A percentile compares a stretch with the other conserved stretches of the same genome.
Conservation (phyloP, 2,113 vertebrate genomes). For the Mionectes macconnelli region DNA sequence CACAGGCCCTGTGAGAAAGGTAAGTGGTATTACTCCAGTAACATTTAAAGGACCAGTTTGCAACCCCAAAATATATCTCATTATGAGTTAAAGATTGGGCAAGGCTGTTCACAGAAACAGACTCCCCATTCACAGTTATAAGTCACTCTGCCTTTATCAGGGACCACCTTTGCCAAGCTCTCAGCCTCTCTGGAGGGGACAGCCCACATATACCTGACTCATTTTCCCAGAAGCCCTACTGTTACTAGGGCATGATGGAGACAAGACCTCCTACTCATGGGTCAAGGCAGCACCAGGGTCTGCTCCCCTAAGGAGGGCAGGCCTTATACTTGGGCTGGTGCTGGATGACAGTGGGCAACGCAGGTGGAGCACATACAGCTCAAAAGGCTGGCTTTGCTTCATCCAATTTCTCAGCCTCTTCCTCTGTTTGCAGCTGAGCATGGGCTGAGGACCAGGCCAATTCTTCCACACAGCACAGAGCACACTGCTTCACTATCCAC, state of each 20-base stretch:
- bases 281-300: background rate
- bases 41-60: background rate
- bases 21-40: background rate
- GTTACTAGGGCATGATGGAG: rapidly evolving
- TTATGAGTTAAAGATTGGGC: background rate
- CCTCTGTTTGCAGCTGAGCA: background rate
- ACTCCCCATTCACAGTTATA: background rate
- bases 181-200: background rate
- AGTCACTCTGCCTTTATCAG: background rate
- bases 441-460: background rate
- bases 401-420: background rate
- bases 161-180: background rate
- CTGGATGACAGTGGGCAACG: background rate
- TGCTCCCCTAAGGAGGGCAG: background rate
- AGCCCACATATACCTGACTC: background rate
- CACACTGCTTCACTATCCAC: background rate
- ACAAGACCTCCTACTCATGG: rapidly evolving
- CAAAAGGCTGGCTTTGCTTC: background rate
- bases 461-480: background rate
- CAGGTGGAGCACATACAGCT: background rate
- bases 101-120: background rate
- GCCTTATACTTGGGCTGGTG: background rate
- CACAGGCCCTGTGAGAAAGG: background rate
- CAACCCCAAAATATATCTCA: background rate
- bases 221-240: background rate